Evolutionary conservation across 2,113 vertebrate genomes (phyloP).

Genomic region (Oncorhynchus clarkii): DNA sequence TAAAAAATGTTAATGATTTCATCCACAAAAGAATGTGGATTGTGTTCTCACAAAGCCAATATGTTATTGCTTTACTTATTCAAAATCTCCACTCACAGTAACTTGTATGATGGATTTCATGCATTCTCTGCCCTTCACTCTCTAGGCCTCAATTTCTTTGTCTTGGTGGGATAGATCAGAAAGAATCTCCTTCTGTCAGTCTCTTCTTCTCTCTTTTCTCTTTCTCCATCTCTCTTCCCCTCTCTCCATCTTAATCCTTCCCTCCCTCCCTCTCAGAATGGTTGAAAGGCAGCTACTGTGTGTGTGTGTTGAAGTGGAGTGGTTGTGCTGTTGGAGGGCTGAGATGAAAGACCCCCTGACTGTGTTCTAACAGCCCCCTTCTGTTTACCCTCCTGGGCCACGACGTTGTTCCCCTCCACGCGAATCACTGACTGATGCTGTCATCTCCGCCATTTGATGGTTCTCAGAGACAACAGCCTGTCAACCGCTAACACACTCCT

Average conservation of each 20-base stretch:
- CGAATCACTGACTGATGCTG: constrained; percentile 19
- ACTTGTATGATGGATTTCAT: constrained; percentile 33
- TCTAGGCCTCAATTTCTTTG: constrained; percentile 14
- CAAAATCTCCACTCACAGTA: constrained; percentile 29
- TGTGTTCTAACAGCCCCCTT: constrained; percentile 15
- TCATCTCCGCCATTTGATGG: constrained; percentile 41
- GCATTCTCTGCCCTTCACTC: constrained; percentile 38
- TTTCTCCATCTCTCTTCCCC: constrained; percentile 6
- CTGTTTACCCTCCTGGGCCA: constrained; percentile 35
- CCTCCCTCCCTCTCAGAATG: not conserved
- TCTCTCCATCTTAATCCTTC: not conserved
- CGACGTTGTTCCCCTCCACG: constrained; percentile 18
- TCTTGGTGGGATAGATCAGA: not conserved
- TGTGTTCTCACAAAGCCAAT: constrained; percentile 21
- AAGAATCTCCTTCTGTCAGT: constrained; percentile 5
- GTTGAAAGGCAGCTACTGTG: not conserved
- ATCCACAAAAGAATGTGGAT: constrained; percentile 44
- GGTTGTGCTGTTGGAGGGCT: constrained; percentile 15
- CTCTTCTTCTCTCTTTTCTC: constrained; percentile 4
- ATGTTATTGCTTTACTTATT: constrained; percentile 36
- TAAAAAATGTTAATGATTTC: constrained; percentile 21
- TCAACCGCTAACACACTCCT: constrained; percentile 47
- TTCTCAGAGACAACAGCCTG: constrained; percentile 22
- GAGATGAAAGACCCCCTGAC: constrained; percentile 37
- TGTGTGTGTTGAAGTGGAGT: constrained; percentile 9